These are phyloP conservation scores for Orestias chungarensis DNA, from an alignment of 2,797 vertebrate genomes.

Conservation along the genomic window DNA sequence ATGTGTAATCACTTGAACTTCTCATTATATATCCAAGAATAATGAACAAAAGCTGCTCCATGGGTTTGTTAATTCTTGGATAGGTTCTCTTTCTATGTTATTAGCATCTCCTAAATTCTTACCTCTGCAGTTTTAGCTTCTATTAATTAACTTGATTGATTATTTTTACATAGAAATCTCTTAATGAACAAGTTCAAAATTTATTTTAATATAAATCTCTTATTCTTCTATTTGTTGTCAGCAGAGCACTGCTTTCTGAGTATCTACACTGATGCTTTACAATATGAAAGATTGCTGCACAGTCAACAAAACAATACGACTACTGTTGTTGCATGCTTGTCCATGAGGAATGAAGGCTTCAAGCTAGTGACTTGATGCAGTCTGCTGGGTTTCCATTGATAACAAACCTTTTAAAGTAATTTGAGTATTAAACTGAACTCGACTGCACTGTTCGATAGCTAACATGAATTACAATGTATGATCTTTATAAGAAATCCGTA, in stretches of 20 bases:
- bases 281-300: no score
- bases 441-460: no score
- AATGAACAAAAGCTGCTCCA: neutral
- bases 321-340: no score
- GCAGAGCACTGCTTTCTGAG: neutral
- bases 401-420: no score
- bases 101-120: neutral
- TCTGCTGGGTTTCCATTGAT: no score
- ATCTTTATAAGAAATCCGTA: no score
- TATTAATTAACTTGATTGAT: neutral
- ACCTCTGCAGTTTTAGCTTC: neutral
- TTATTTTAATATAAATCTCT: neutral
- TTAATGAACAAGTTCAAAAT: neutral
- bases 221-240: neutral
- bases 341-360: no score
- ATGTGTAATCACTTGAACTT: neutral
- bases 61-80: neutral
- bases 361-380: no score
- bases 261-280: no score
- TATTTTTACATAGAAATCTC: neutral
- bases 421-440: no score
- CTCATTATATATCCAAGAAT: neutral
- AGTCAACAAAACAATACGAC: no score
- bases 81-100: neutral
- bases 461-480: no score